Evolutionary conservation across 2,113 vertebrate species (phyloP).

Genomic region (Apteryx mantelli): DNA sequence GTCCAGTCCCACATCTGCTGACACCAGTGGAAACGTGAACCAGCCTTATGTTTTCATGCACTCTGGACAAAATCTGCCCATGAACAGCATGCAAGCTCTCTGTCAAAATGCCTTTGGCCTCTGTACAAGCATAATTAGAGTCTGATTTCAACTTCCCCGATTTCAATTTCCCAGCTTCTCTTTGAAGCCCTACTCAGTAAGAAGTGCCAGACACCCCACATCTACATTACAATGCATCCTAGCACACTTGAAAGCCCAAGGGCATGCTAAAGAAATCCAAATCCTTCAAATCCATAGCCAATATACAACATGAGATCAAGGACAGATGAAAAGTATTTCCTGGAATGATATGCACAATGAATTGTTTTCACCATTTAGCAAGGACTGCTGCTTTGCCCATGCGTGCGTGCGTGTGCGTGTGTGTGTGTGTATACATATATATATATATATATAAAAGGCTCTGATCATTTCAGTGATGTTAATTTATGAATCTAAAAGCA

Average conservation of each 20-base stretch:
- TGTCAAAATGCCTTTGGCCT: constrained; percentile 30
- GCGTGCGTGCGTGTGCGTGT: background rate
- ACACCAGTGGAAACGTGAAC: background rate
- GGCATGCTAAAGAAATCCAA: constrained; percentile 29
- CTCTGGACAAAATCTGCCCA: background rate
- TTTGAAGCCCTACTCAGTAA: constrained; percentile 51
- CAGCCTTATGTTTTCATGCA: fast-evolving
- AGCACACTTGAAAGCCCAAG: constrained; percentile 47
- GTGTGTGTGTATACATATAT: background rate
- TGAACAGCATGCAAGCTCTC: background rate
- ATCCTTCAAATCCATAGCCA: constrained; percentile 23
- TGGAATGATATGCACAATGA: constrained; percentile 18
- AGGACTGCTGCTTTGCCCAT: background rate
- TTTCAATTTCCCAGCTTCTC: constrained; percentile 33
- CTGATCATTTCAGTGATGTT: background rate
- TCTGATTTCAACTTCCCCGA: constrained; percentile 15
- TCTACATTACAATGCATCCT: constrained; percentile 55
- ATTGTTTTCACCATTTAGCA: background rate
- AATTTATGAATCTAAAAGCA: background rate
- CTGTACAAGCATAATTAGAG: constrained; percentile 40
- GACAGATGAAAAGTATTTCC: constrained; percentile 40
- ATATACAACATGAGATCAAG: constrained; percentile 37
- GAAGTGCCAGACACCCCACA: constrained; percentile 45
- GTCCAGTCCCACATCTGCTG: background rate
- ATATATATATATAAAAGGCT: background rate